Base-by-base conservation (phyloP, 2,113 vertebrate genomes). In the Prionailurus viverrinus region DNA sequence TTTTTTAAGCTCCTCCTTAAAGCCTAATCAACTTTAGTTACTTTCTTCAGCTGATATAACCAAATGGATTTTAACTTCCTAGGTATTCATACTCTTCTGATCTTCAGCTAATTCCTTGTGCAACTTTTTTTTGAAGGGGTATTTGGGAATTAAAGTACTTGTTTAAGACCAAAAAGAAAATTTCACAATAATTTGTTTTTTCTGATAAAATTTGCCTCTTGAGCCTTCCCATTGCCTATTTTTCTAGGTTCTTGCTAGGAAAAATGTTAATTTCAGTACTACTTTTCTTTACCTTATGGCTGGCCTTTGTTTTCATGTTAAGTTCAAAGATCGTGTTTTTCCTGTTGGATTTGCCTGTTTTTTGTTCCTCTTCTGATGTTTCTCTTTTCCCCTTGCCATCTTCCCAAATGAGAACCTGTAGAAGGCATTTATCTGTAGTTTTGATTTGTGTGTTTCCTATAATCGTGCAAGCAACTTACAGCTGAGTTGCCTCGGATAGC, bases 381-480 rank as follows among this genome's bases (percentile, higher is more conserved):
- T 36, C 12, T 84, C 31, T 41, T 21, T 65, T 36, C 41, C 33
- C 18, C 41, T 69, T 16, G 4, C 7, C 36, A 14, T 58, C 66
- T 55, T 95, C 91, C 51, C 39, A 81, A 9, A 69, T 63, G 66
- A 92, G 73, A 85, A 29, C 48, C 29, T 89, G 23, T 73, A 39
- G 31, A 66, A 36, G 41, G 31, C 41, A 68, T 18, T 76, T 93
- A 58, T 66, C 3, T 92, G 31, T 65, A 79, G 82, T 61, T 94
- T 80, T 73, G 73, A 76, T 81, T 84, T 92, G 55, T 66, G 36
- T 84, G 31, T 95, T 95, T 95, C 33, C 73, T 71, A n/a, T 89
- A 81, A 68, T 51, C 21, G 4, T 85, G 48, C 27, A 92, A 83
- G 83, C 79, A 74, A 65, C 86, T 79, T 45, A 88, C 45, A 71